These are phyloP conservation scores for Acholoe squamosa DNA, from an alignment of 2,888 invertebrate species.

Conservation along the genomic window DNA sequence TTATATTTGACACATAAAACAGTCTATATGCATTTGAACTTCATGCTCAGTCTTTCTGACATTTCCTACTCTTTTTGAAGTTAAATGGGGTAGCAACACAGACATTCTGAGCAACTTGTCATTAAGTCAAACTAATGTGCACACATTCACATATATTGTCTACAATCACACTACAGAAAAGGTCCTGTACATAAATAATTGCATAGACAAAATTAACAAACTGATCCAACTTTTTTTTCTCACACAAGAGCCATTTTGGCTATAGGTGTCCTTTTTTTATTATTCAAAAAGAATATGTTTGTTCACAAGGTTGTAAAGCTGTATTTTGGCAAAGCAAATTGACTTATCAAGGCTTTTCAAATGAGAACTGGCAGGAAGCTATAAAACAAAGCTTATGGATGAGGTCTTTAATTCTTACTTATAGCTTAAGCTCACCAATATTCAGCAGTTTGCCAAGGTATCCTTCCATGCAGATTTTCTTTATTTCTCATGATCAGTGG, in stretches of 20 bases:
- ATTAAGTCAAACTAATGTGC: not conserved
- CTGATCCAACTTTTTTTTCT: not conserved
- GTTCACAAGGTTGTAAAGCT: not conserved
- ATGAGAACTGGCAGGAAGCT: not conserved
- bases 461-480: too few relatives aligned
- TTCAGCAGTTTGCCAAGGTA: too few relatives aligned
- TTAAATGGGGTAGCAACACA: not conserved
- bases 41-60: not conserved
- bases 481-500: too few relatives aligned
- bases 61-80: not conserved
- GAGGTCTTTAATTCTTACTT: too few relatives aligned
- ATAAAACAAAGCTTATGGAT: not conserved
- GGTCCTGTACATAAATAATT: conserved; percentile 20
- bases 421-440: too few relatives aligned
- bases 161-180: not conserved
- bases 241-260: not conserved
- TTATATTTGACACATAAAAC: not conserved
- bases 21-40: not conserved
- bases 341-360: not conserved
- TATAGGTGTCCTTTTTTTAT: too few relatives aligned
- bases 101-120: not conserved
- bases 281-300: not conserved
- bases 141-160: not conserved
- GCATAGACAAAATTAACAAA: not conserved
- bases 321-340: not conserved